These are phyloP conservation scores for Goniozus legneri DNA, from an alignment of 1,140 invertebrate genomes.

Conservation along the genomic window DNA sequence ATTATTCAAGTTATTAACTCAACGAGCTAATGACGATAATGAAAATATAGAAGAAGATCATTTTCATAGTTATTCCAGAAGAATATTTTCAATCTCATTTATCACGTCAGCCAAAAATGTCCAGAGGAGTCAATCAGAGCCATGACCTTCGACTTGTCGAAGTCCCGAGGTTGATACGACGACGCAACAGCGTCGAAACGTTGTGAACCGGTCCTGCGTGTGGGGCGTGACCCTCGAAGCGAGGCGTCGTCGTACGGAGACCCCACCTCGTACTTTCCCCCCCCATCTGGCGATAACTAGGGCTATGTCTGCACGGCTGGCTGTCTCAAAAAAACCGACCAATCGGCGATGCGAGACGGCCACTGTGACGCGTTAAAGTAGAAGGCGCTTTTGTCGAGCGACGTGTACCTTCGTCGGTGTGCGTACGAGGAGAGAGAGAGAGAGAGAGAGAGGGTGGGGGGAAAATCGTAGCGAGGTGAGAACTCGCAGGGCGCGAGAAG, in stretches of 20 bases:
- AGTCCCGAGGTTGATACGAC: too few species aligned
- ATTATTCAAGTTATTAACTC: too few species aligned
- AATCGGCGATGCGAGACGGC: constrained; percentile 54
- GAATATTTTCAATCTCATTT: too few species aligned
- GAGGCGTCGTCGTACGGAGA: constrained; percentile 41
- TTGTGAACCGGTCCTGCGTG: constrained; percentile 40
- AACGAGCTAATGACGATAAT: too few species aligned
- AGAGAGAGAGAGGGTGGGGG: not conserved
- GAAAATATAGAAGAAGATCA: too few species aligned
- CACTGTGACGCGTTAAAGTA: constrained; percentile 50
- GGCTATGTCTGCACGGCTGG: constrained; percentile 50
- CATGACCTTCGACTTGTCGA: too few species aligned
- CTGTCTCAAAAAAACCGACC: constrained; percentile 52
- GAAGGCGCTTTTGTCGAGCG: constrained; percentile 36
- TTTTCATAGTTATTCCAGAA: too few species aligned
- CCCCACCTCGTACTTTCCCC: too few species aligned
- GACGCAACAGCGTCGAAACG: too few species aligned
- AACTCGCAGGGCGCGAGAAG: constrained; percentile 2
- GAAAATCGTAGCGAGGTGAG: not conserved
- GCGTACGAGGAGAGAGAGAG: not conserved
- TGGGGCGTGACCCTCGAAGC: constrained; percentile 36
- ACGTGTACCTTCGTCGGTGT: constrained; percentile 1
- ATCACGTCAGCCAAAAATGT: too few species aligned
- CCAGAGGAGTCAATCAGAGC: too few species aligned
- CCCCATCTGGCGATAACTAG: constrained; percentile 50